Conservation (phyloP, 2,797 vertebrate species). For the Halcyon badia region DNA sequence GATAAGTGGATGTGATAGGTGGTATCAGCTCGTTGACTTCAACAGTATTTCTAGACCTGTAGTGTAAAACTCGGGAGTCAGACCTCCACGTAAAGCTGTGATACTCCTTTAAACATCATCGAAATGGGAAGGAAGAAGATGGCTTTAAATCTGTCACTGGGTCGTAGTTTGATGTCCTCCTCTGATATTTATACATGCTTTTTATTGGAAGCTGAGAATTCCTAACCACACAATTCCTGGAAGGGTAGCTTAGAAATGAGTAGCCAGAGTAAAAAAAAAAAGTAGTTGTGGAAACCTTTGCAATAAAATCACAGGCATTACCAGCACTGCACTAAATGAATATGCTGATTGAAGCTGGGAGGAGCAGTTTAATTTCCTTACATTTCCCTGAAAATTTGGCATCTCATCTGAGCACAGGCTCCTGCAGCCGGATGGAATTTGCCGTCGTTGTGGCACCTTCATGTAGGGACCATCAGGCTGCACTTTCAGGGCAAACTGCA, state of each 20-base stretch:
- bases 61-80: background rate
- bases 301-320: background rate
- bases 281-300: background rate
- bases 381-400: background rate
- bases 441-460: background rate
- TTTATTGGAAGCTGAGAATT: background rate
- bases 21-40: background rate
- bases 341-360: background rate
- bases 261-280: background rate
- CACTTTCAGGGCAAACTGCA: background rate
- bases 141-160: background rate
- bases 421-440: background rate
- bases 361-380: background rate
- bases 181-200: background rate
- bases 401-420: background rate
- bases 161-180: background rate
- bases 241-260: background rate
- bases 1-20: background rate
- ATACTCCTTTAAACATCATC: background rate
- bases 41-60: background rate
- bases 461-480: background rate
- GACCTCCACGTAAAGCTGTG: background rate
- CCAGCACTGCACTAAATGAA: background rate
- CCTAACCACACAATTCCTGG: rapidly evolving
- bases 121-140: background rate